Base-by-base conservation (phyloP, 2,113 vertebrate genomes). In the Ploceus nigricollis region DNA sequence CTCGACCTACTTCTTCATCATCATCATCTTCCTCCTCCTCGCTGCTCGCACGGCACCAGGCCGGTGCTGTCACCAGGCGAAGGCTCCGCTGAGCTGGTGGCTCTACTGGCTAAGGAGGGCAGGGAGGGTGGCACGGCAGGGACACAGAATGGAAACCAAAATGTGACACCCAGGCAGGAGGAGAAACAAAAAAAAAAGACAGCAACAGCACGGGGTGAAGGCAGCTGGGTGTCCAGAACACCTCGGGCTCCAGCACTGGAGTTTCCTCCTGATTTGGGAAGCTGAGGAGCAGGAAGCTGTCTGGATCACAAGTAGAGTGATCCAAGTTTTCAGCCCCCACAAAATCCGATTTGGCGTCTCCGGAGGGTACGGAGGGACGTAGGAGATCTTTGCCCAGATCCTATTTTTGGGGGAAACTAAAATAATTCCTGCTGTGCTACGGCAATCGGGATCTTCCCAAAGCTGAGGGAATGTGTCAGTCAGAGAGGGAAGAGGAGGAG, bases 1-100 rank as follows among this genome's bases (percentile, higher is more conserved):
- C 90, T 87, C 24, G 58, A 98, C 98, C 97, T 98, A 98, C 98
- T 97, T 98, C 98, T 94, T 98, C 98, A 98, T 98, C 98, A 96
- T 98, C 98, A 98, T 98, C 98, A 94, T 98, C 98, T 96, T 98
- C 98, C 96, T 98, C 98, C 92, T 98, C 98, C 47, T 98, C 98
- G 50, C 94, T 97, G 97, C 97, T 95, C 25, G 94, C 73, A 57
- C 94, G 97, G 93, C 97, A 97, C 97, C 98, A 98, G 96, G 98
- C 97, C 14, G 98, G 98, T 8, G 98, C 97, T 81, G 93, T 97
- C 97, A 98, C 97, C 96, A 98, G 97, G 87, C 98, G 98, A 86
- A 98, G 98, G 97, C 97, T 98, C 97, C 98, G 95, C 96, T 97
- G 97, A 97, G 96, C 98, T 86, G 98, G 90, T 19, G 98, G 97